phyloP scores from a whole-genome alignment of 2,888 invertebrate species.

The Harpagoxenus sublaevis region DNA sequence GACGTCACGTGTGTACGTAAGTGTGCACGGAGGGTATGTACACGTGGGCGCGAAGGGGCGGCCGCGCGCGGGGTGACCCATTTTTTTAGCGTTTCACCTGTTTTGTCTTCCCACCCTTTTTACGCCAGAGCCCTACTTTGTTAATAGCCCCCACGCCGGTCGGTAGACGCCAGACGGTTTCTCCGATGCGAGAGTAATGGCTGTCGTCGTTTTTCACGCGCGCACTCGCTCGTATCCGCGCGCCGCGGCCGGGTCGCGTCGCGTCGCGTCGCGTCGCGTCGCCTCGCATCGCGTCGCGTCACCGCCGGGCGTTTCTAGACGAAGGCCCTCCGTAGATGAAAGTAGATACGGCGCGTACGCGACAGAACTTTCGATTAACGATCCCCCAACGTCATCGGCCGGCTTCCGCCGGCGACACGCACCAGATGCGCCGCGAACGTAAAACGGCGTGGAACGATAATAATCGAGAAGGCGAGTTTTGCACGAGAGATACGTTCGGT shows the following conservation, averaged over 20 bases:
- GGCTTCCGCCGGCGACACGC: slow-evolving; percentile 66
- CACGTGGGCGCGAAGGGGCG: neutral
- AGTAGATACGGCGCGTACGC: slow-evolving; percentile 58
- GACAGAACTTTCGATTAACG: slow-evolving; percentile 70
- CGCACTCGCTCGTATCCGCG: slow-evolving; percentile 26
- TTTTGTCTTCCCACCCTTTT: slow-evolving; percentile 77
- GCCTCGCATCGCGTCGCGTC: slow-evolving; percentile 2
- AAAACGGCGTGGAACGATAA: slow-evolving; percentile 18
- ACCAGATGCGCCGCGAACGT: slow-evolving; percentile 24
- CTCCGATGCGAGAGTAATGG: slow-evolving; percentile 75
- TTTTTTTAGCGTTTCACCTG: slow-evolving; percentile 80
- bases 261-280: slow-evolving; percentile 23
- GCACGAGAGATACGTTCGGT: neutral
- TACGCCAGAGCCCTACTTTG: slow-evolving; percentile 79
- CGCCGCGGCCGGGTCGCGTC: slow-evolving; percentile 32
- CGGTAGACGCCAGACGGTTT: slow-evolving; percentile 74
- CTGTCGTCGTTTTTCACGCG: slow-evolving; percentile 68
- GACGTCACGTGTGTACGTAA: neutral
- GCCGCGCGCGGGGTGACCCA: slow-evolving; percentile 72
- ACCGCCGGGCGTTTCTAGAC: slow-evolving; percentile 56
- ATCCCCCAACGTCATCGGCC: slow-evolving; percentile 62
- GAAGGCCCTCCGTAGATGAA: slow-evolving; percentile 60
- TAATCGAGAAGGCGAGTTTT: slow-evolving; percentile 20
- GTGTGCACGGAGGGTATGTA: slow-evolving; percentile 6
- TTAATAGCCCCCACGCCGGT: slow-evolving; percentile 72